phyloP scores from a whole-genome alignment of 2,113 vertebrate species.

The rat (Rattus norvegicus) region GRCr8 NC_086019.1:165928001-165928500 shows the following conservation, averaged over 20 bases:
- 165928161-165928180: neutral
- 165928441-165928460: constrained; percentile 62
- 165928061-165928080: neutral
- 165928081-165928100: neutral
- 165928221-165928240: neutral
- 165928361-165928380: neutral
- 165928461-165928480: constrained; percentile 88
- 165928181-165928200: neutral
- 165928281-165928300: neutral
- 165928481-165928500: constrained; percentile 94
- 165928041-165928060: neutral
- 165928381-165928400: neutral
- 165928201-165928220: neutral
- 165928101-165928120: neutral
- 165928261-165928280: constrained; percentile 19
- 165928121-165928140: neutral
- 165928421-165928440: constrained; percentile 85
- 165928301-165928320: neutral
- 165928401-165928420: neutral
- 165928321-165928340: neutral
- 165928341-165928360: neutral
- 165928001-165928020: neutral
- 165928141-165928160: neutral
- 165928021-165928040: neutral
- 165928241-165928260: constrained; percentile 26